phyloP scores from a whole-genome alignment of 2,888 invertebrate genomes.

The Platycnemis pennipes region DNA sequence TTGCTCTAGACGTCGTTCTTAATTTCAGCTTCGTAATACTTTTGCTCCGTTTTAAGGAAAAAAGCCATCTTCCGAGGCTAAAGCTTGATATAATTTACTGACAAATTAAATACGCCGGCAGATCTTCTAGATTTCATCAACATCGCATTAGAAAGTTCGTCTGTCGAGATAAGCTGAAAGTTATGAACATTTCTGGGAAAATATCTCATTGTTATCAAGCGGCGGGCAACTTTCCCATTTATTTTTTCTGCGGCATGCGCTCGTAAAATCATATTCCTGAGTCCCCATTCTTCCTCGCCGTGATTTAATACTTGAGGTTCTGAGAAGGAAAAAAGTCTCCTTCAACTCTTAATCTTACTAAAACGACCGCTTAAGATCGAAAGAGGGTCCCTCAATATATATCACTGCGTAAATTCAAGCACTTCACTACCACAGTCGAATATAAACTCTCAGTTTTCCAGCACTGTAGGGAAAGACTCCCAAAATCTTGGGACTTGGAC shows the following conservation, averaged over 20 bases:
- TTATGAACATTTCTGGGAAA: not conserved
- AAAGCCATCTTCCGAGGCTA: not conserved
- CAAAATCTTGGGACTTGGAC: not conserved
- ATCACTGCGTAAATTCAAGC: no score
- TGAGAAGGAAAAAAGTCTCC: not conserved
- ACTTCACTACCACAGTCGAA: not conserved
- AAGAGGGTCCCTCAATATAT: not conserved
- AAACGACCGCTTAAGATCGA: not conserved
- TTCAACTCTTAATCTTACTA: not conserved
- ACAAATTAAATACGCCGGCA: not conserved
- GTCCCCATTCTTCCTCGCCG: not conserved
- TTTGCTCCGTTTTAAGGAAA: not conserved
- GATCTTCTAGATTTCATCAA: slow-evolving; percentile 3
- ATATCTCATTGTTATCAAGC: slow-evolving; percentile 19
- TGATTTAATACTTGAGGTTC: not conserved
- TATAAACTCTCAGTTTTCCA: not conserved
- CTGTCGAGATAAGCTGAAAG: not conserved
- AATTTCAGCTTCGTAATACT: not conserved
- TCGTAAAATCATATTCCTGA: not conserved
- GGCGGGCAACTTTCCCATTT: not conserved
- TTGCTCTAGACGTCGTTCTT: not conserved
- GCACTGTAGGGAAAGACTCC: not conserved
- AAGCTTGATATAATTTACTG: not conserved
- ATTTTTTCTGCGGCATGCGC: not conserved
- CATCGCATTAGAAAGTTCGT: not conserved